A percentile compares a stretch with the other conserved stretches of the same genome.
Evolutionary conservation across 2,797 vertebrate species (phyloP).

Genomic region (Typhlichthys subterraneus): DNA sequence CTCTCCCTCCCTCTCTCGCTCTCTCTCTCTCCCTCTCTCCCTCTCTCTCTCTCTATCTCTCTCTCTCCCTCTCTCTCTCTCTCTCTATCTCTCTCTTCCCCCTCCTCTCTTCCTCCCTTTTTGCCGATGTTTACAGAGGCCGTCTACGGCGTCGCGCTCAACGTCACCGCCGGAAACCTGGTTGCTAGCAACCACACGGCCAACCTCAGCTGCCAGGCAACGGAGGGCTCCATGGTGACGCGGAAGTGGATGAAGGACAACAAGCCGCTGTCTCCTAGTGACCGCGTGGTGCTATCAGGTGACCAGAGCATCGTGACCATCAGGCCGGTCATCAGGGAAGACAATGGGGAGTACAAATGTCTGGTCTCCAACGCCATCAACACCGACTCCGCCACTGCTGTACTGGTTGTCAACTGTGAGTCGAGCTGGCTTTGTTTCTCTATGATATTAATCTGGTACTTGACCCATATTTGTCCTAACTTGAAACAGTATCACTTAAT

Average conservation of each 20-base stretch:
- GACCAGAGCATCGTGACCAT: conserved; percentile 48
- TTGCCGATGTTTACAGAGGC: conserved; percentile 44
- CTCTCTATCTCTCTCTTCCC: not conserved
- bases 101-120: not conserved
- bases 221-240: conserved; percentile 6
- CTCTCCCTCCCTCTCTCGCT: no score
- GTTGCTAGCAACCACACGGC: conserved; percentile 57
- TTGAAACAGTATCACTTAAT: no score
- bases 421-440: conserved; percentile 3
- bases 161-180: conserved; percentile 21
- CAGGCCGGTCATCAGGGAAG: conserved; percentile 49
- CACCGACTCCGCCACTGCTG: conserved; percentile 2
- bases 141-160: conserved; percentile 41
- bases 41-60: not conserved
- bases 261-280: not conserved
- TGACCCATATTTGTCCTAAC: no score
- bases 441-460: no score
- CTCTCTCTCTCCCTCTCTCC: no score
- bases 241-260: conserved; percentile 58
- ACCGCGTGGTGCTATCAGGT: conserved; percentile 1
- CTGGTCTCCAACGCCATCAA: conserved; percentile 52
- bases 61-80: not conserved
- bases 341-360: conserved; percentile 65
- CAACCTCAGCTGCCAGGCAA: conserved; percentile 65
- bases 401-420: conserved; percentile 71